Base-by-base conservation (phyloP, 2,888 invertebrate species). In the Eurytoma californica region DNA sequence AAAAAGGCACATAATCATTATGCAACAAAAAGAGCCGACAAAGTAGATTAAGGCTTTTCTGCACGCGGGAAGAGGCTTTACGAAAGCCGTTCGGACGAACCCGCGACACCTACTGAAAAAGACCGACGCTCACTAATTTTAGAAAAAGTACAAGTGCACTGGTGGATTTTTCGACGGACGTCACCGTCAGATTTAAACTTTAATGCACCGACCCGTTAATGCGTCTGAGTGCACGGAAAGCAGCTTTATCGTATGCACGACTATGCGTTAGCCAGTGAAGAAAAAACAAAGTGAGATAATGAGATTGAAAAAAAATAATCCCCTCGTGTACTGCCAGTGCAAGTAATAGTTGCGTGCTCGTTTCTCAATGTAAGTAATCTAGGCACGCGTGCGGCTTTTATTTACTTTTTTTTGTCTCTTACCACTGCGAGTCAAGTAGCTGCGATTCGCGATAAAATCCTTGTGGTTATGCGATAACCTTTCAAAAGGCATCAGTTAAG, bases 381-480 rank as follows among this genome's bases (percentile, higher is more conserved):
- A 3, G 20, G 39, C n/a, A 30, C 47, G 20, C 39, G 49, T 53
- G 39, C 39, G 39, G 39, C 7, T 39, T 39, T 30, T 20, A 30
- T 39, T 60, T 61, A 39, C 7, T 28, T 61, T 58, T 63, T 68
- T 7, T 7, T 39, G 4, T 68, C 16, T 49, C 78, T 73, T 78
- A 72, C 53, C 72, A 60, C 51, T 68, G 20, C 24, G 60, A 63
- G 7, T 30, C 67, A 57, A 30, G 24, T 24, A 24, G 72, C 67
- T 73, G 68, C 57, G 30, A 39, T 63, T 30, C 67, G 74, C 16
- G 65, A 79, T 74, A 79, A 79, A 78, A 58, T 69, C 73, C 73
- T 65, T 69, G 58, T 65, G 69, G 51, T 78, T 61, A 61, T 18
- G 68, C 60, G 72, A 78, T 68, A 78, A 74, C 79, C 79, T 74